phyloP scores from a whole-genome alignment of 1,140 invertebrate species.

The Meloidogyne exigua region DNA sequence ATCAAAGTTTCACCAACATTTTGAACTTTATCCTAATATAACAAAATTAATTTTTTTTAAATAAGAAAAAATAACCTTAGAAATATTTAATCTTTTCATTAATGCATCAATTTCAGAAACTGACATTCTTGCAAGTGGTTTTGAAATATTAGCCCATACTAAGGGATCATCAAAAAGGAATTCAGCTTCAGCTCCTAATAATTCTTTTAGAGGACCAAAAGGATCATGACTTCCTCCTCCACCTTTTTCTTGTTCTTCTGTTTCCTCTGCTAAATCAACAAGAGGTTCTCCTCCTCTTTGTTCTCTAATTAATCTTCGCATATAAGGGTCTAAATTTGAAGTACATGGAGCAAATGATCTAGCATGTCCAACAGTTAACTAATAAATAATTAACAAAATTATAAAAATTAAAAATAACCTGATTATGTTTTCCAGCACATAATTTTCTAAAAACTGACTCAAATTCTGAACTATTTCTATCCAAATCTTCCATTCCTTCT shows the following conservation, averaged over 20 bases:
- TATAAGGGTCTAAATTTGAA: conserved; percentile 61
- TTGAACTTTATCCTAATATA: conserved; percentile 1
- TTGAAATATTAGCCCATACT: conserved; percentile 49
- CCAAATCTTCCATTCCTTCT: conserved; percentile 51
- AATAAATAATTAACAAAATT: background rate
- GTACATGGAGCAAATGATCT: conserved; percentile 59
- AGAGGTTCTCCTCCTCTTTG: conserved; percentile 19
- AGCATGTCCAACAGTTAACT: conserved; percentile 56
- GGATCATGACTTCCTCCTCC: conserved; percentile 12
- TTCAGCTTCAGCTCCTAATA: conserved; percentile 43
- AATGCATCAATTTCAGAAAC: conserved; percentile 8
- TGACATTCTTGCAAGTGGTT: conserved; percentile 56
- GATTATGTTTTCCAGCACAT: conserved; percentile 23
- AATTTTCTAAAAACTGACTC: conserved; percentile 38
- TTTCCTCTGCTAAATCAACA: conserved; percentile 40
- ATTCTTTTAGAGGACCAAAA: conserved; percentile 33
- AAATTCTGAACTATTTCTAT: conserved; percentile 58
- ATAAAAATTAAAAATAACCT: background rate
- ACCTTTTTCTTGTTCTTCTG: conserved; percentile 38
- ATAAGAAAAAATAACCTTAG: conserved; percentile 5
- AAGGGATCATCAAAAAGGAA: conserved; percentile 53
- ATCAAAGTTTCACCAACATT: conserved; percentile 39
- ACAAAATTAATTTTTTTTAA: background rate
- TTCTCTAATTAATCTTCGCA: conserved; percentile 55
- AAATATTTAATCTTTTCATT: conserved; percentile 13